Base-by-base conservation (phyloP, 37 sponge, comb jelly and placozoan species). In the Aphrocallistes beatrix region DNA sequence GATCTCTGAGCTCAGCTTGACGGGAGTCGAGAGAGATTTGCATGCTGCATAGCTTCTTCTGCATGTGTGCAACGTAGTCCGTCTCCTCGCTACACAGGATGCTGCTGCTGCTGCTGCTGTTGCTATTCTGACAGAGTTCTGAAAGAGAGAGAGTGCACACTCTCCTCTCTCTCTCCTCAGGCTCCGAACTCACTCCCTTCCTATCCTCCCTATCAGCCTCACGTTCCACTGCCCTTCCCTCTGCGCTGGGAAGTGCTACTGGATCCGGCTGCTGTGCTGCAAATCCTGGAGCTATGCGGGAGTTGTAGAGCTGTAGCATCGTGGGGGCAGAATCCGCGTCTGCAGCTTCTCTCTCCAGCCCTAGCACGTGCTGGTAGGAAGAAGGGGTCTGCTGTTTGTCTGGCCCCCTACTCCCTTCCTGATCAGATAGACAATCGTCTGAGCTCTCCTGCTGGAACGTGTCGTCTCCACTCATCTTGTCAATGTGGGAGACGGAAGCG, bases 1-100 rank as follows among this genome's bases (percentile, higher is more conserved):
- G 8, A 3, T 60, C 75, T 6, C 21, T 21, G 10, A 60, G 75
- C 25, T 60, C 75, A 19, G 17, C 8, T 28, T 60, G 75, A 3
- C 75, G 10, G 34, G 75, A 8, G 25, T 60, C 32, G 25, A 60
- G 10, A 25, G 75, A 60, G 10, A 60, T 60, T 13, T 60, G 75
- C 75, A 60, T 60, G 75, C 75, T 60, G n/a, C 75, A 60, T 1
- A 60, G 34, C 34, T 60, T 60, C 75, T 60, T 60, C 75, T 19
- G 75, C 75, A 60, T 60, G 75, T 60, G 75, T 13, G 75, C 75
- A 25, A 60, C 75, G 34, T 60, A 60, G n/a, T 60, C 75, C 25
- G 75, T 60, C 34, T 60, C 75, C 21, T 60, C 75, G 25, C 28
- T 19, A 13, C 1, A 60, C 34, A 60, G 25, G n/a, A 13, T 19